Base-by-base conservation (phyloP, 2,113 vertebrate species). In the Aldabrachelys gigantea region DNA sequence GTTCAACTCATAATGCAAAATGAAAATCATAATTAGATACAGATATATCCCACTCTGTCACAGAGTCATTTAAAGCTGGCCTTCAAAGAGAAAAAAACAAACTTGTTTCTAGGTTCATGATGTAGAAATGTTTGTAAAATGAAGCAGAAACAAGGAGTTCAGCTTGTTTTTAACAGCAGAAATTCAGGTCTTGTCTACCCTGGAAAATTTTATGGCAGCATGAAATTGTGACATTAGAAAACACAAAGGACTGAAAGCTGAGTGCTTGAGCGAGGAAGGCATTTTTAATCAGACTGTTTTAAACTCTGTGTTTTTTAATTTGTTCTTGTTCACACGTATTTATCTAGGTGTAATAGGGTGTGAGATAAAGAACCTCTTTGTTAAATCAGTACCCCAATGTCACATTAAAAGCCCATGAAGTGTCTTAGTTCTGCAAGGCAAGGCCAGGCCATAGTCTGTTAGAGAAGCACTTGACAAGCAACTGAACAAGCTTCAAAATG, bases 41-140 rank as follows among this genome's bases (percentile, higher is more conserved):
- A 65, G 41, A 41, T 22, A 76, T 75, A 12, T 25, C 72, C 35
- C 16, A 50, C 21, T 25, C 72, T 3, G 49, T 2, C 31, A 49
- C 9, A 1, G 8, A 0, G 14, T 9, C 3, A 4, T 12, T 6
- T 16, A 16, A 27, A 54, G 49, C 59, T 0, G 2, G 49, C 56
- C 78, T 44, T 22, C n/a, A 19, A 19, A 35, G 47, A 35, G 3
- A 14, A 44, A 38, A 38, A 17, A 3, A 2, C 10, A 10, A 11
- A 29, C 11, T 2, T 50, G 7, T 1, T 3, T 3, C n/a, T 0
- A 1, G 0, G 29, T 10, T 76, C 5, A 44, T 76, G 22, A 44
- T 76, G 2, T 10, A 22, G 47, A 57, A 57, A 10, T 0, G 6
- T 22, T 4, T 59, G 24, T 38, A 62, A 44, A 76, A 76, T 41